Evolutionary conservation across 2,113 vertebrate genomes (phyloP), one percentile per base, ranked within the genome.

Genomic region (Paralichthys olivaceus): DNA sequence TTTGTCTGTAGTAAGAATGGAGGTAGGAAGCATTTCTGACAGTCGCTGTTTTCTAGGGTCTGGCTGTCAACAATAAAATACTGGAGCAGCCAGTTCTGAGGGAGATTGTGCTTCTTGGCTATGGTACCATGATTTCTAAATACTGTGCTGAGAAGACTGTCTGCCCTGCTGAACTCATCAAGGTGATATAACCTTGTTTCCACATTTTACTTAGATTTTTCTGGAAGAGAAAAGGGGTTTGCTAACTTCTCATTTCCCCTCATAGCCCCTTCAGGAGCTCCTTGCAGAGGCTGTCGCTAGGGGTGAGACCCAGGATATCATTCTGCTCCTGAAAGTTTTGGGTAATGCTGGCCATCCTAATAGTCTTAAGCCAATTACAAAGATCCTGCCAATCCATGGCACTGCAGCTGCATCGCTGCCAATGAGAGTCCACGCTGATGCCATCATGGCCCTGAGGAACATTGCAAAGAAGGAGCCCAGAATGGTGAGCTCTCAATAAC

Each of bases 371-470:
- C 84, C 91, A 2, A 91, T 97, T 72, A 83, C 90, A 59, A 97
- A 96, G 84, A 67, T 94, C 54, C 69, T 96, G 49, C 94, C 95
- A 15, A 43, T 92, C 0, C 94, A 93, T 85, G 94, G 93, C 68
- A 86, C 93, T 26, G 73, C 85, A 56, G 93, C 90, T 76, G 51
- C 86, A 75, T 63, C 83, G 22, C 75, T 94, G 64, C 89, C 95
- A 25, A 28, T 72, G 26, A 92, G 75, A 76, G 69, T 96, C 67
- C 94, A 96, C 45, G 80, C 81, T 83, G 92, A 94, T 57, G 95
- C 95, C 56, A 88, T 96, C 80, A 84, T 95, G 93, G 93, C 96
- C 6, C 73, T 97, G 20, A 94, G 92, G 75, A 96, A 95, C 90
- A 94, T 95, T 55, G 95, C 94, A 61, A 94, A 89, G 90, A 94